phyloP scores from a whole-genome alignment of 2,888 invertebrate genomes.

The Nomada hirtipes region DNA sequence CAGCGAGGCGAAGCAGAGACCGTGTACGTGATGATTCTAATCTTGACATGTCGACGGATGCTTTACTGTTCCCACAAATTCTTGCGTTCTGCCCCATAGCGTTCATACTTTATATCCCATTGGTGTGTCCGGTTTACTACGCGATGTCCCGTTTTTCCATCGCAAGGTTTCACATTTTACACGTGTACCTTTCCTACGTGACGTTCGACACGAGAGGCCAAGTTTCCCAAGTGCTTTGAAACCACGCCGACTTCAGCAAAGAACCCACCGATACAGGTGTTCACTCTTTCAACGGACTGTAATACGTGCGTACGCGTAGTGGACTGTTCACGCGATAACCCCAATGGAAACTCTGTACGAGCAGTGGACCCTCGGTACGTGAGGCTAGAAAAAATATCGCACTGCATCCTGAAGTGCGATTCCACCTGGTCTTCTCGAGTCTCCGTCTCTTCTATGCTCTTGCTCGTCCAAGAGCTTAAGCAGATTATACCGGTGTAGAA shows the following conservation, averaged over 20 bases:
- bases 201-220: not conserved
- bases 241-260: not conserved
- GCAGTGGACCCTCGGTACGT: not conserved
- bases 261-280: constrained; percentile 1
- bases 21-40: not conserved
- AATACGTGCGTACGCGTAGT: not conserved
- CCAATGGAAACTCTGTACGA: not conserved
- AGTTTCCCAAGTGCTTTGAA: not conserved
- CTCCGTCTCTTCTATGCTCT: constrained; percentile 15
- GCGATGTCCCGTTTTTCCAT: not conserved
- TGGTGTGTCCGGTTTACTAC: too few species aligned
- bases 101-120: not conserved
- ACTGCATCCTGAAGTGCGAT: constrained; percentile 39
- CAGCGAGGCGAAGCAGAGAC: not conserved
- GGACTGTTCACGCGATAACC: constrained; percentile 20
- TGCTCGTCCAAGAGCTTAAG: constrained; percentile 56
- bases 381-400: constrained; percentile 29
- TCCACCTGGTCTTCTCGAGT: constrained; percentile 40
- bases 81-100: not conserved
- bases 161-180: not conserved
- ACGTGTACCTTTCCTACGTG: not conserved
- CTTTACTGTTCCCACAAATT: not conserved
- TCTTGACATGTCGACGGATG: not conserved
- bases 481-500: constrained; percentile 55
- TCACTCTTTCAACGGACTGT: not conserved